These are phyloP conservation scores for Diplodus puntazzo DNA, from an alignment of 2,797 vertebrate species.

Conservation along the genomic window DNA sequence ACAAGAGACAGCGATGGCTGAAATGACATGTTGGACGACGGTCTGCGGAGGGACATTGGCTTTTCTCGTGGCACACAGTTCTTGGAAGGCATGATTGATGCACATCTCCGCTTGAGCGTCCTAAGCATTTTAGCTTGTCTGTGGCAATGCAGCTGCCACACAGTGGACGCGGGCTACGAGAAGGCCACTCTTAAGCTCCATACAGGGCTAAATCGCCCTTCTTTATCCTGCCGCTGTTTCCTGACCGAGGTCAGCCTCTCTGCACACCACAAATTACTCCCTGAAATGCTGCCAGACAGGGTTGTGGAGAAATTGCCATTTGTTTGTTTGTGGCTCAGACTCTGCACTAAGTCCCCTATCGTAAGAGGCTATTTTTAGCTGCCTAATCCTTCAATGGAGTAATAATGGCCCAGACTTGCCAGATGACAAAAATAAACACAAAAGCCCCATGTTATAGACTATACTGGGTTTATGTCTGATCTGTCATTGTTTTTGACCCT, in stretches of 20 bases:
- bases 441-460: constrained; percentile 56
- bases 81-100: constrained; percentile 86
- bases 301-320: constrained; percentile 64
- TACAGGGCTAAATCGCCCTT: constrained; percentile 51
- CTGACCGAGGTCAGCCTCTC: constrained; percentile 76
- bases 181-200: constrained; percentile 51
- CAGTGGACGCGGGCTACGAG: constrained; percentile 67
- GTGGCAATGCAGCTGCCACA: constrained; percentile 75
- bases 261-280: constrained; percentile 77
- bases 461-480: constrained; percentile 73
- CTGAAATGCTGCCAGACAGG: constrained; percentile 68
- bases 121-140: constrained; percentile 80
- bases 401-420: constrained; percentile 77
- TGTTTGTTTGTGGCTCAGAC: constrained; percentile 81
- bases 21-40: constrained; percentile 74
- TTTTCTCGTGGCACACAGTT: constrained; percentile 74
- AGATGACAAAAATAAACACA: constrained; percentile 72
- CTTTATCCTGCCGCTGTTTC: constrained; percentile 68
- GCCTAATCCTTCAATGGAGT: constrained; percentile 84
- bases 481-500: constrained; percentile 71
- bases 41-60: constrained; percentile 60
- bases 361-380: constrained; percentile 79
- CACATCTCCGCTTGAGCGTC: constrained; percentile 77
- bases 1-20: constrained; percentile 51
- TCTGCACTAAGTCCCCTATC: constrained; percentile 64